Evolutionary conservation across 2,797 vertebrate genomes (phyloP).

Genomic region (Sebastes diaconus): DNA sequence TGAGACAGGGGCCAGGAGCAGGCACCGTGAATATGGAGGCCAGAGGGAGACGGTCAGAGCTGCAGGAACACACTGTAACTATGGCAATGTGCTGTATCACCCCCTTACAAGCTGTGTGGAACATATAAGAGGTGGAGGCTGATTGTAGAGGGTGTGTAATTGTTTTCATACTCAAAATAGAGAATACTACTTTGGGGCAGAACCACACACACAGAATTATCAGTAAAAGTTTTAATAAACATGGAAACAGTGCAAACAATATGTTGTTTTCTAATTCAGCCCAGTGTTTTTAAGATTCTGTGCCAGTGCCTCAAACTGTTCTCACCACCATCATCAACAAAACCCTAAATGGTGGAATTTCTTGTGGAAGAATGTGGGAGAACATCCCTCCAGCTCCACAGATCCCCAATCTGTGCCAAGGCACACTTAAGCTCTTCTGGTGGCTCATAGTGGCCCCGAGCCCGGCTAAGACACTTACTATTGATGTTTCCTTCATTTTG

Average conservation of each 20-base stretch:
- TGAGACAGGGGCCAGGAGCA: slow-evolving; percentile 2
- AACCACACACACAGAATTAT: neutral
- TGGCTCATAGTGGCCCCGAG: slow-evolving; percentile 53
- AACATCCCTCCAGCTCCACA: slow-evolving; percentile 38
- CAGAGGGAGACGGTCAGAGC: neutral
- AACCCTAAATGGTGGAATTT: slow-evolving; percentile 47
- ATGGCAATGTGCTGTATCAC: slow-evolving; percentile 6
- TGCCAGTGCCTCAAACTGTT: slow-evolving; percentile 23
- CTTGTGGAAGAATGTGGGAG: slow-evolving; percentile 50
- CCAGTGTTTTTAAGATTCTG: slow-evolving; percentile 12
- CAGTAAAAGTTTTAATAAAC: slow-evolving; percentile 13
- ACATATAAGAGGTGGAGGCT: neutral
- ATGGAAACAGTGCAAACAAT: slow-evolving; percentile 19
- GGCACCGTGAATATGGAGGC: neutral
- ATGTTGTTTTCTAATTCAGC: slow-evolving; percentile 2
- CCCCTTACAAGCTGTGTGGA: slow-evolving; percentile 8
- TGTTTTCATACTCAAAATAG: slow-evolving; percentile 23
- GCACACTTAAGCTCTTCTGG: slow-evolving; percentile 59
- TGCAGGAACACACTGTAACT: slow-evolving; percentile 1
- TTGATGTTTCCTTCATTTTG: slow-evolving; percentile 62
- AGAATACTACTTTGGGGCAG: neutral
- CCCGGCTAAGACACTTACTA: slow-evolving; percentile 61
- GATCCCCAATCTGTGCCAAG: slow-evolving; percentile 53
- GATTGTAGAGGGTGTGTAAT: neutral
- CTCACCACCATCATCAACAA: slow-evolving; percentile 18